Conservation (phyloP, 2,888 invertebrate species). For the Lithophane leautieri region DNA sequence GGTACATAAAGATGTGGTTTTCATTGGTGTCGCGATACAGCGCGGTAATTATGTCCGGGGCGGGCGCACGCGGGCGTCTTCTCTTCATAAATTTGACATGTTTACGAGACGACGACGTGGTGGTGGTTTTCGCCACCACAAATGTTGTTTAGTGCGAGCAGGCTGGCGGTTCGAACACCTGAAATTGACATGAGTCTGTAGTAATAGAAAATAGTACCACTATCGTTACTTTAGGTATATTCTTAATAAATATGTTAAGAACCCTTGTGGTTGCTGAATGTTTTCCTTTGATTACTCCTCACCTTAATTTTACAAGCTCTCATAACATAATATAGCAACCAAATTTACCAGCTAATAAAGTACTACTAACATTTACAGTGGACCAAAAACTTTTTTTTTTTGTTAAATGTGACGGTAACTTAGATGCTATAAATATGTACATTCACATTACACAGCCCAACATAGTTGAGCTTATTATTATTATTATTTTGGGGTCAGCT, state of each 20-base stretch:
- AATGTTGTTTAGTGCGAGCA: constrained; percentile 43
- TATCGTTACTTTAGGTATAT: no score
- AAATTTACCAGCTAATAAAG: no score
- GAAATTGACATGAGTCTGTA: background rate
- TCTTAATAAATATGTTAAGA: no score
- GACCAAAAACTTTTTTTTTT: no score
- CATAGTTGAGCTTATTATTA: no score
- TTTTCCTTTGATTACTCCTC: background rate
- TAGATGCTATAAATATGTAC: no score
- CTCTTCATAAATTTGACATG: constrained; percentile 75
- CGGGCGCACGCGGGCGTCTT: constrained; percentile 71
- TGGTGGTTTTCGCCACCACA: constrained; percentile 63
- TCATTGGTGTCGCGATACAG: constrained; percentile 81
- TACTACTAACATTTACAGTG: no score
- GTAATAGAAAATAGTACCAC: background rate
- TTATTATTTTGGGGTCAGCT: no score
- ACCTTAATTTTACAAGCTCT: background rate
- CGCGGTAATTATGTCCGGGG: constrained; percentile 77
- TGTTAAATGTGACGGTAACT: no score
- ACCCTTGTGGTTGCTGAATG: no score
- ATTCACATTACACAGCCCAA: no score
- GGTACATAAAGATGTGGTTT: constrained; percentile 82
- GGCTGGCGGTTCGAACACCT: constrained; percentile 10
- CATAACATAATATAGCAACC: no score
- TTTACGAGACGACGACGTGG: constrained; percentile 66